These are phyloP conservation scores for Priocnemis perturbator DNA, from an alignment of 2,888 invertebrate species.

Conservation along the genomic window DNA sequence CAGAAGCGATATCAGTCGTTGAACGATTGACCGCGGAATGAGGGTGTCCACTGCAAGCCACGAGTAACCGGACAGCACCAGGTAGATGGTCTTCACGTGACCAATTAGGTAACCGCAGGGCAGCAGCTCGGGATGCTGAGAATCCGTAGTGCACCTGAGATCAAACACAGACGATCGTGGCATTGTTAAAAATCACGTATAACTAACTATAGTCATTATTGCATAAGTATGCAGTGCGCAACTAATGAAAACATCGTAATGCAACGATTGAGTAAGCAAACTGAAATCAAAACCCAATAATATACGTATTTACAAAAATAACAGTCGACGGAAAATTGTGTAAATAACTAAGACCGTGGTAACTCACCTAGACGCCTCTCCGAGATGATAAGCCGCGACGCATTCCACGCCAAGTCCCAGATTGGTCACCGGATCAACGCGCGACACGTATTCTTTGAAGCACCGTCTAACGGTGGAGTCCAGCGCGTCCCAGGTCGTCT, in stretches of 20 bases:
- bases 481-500: slow-evolving; percentile 96
- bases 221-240: background rate
- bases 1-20: slow-evolving; percentile 86
- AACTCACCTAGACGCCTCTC: slow-evolving; percentile 82
- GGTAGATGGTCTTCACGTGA: slow-evolving; percentile 89
- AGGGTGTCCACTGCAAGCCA: slow-evolving; percentile 96
- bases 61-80: slow-evolving; percentile 91
- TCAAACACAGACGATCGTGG: background rate
- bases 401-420: slow-evolving; percentile 83
- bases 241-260: too few species aligned
- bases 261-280: too few species aligned
- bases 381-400: slow-evolving; percentile 94
- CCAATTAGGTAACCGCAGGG: slow-evolving; percentile 96
- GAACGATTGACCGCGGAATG: slow-evolving; percentile 96
- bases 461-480: slow-evolving; percentile 93
- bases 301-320: too few species aligned
- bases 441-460: slow-evolving; percentile 94
- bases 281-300: too few species aligned
- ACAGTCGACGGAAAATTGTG: background rate
- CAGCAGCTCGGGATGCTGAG: slow-evolving; percentile 90
- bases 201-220: background rate
- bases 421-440: slow-evolving; percentile 92
- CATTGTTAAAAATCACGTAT: background rate
- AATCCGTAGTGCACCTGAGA: slow-evolving; percentile 82
- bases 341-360: background rate